Evolutionary conservation across 53 echinoderm and acorn worm genomes (phyloP), one percentile per base, ranked within the genome.

Genomic region (Holothuria leucospilota): DNA sequence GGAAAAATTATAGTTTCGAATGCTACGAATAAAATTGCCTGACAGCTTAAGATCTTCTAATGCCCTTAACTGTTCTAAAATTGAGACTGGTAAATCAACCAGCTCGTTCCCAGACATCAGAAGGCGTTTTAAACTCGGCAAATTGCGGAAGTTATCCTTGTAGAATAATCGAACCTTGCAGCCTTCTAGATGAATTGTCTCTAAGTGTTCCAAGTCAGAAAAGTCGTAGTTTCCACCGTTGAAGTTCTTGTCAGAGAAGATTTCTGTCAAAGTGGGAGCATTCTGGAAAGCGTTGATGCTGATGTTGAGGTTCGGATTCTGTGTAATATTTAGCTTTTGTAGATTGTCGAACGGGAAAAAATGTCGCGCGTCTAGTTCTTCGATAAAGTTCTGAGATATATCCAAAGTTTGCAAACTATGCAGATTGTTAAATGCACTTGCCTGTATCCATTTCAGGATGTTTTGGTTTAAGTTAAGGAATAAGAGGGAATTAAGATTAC

Each of bases 231-330:
- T 5, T 0, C 28, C 34, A 18, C 34, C 59, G 62, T 60, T 28
- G 14, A 59, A 29, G 52, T 80, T 80, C 5, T 58, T 30, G 26
- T 80, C 80, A 14, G 80, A 62, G 5, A 60, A 30, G 7, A 80
- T 80, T 34, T 61, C 80, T 20, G 30, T 59, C 25, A 80, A 24
- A 2, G 59, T 53, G 21, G 52, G 60, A 5, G 59, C 34, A 61
- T 61, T 80, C 62, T 80, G 80, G 39, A 80, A 61, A 28, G 80
- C 80, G 60, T 60, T 61, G 20, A 59, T 60, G 16, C 29, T 60
- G 18, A 80, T 30, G 27, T 80, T 80, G 4, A 80, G 61, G 20
- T 15, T 60, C 39, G 62, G 80, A 61, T 80, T 80, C 10, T 38
- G 20, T 38, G 38, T 61, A 6, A 80, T 59, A 26, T 20, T 59